Evolutionary conservation across 2,797 vertebrate genomes (phyloP).

Genomic region (Basileuterus tristriatus): DNA sequence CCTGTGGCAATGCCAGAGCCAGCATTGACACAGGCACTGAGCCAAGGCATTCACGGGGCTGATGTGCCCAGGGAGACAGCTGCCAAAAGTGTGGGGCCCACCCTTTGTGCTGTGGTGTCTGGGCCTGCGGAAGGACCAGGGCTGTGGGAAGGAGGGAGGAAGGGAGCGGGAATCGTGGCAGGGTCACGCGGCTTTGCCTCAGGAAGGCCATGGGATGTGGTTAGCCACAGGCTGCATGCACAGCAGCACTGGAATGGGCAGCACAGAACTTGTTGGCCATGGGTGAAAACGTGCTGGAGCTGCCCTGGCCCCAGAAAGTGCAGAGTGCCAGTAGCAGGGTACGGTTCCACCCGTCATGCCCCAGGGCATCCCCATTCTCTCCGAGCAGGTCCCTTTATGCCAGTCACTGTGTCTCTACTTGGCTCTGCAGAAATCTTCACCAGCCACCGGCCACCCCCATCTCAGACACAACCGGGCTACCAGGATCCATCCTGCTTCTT

Average conservation of each 20-base stretch:
- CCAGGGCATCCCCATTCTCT: not conserved
- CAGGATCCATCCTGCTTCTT: conserved; percentile 65
- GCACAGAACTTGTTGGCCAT: not conserved
- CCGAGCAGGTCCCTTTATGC: not conserved
- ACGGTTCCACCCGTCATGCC: rapidly evolving
- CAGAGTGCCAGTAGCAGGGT: not conserved
- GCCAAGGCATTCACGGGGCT: rapidly evolving
- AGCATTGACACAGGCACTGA: not conserved
- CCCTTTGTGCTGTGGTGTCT: not conserved
- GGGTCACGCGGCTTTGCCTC: conserved; percentile 51
- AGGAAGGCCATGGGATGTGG: conserved; percentile 74
- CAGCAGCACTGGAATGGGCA: rapidly evolving
- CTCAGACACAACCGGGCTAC: conserved; percentile 34
- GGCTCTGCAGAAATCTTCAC: conserved; percentile 73
- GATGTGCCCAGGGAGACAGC: not conserved
- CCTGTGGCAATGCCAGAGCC: rapidly evolving
- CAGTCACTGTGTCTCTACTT: not conserved
- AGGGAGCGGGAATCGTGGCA: conserved; percentile 45
- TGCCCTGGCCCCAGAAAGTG: not conserved
- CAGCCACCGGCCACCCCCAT: conserved; percentile 18
- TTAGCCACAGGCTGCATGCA: conserved; percentile 71
- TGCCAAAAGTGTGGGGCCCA: not conserved
- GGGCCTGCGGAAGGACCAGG: conserved; percentile 1
- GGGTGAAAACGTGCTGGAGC: not conserved
- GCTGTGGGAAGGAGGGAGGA: conserved; percentile 72